These are phyloP conservation scores for Chironomus tepperi DNA, from an alignment of 1,140 invertebrate species.

Conservation along the genomic window DNA sequence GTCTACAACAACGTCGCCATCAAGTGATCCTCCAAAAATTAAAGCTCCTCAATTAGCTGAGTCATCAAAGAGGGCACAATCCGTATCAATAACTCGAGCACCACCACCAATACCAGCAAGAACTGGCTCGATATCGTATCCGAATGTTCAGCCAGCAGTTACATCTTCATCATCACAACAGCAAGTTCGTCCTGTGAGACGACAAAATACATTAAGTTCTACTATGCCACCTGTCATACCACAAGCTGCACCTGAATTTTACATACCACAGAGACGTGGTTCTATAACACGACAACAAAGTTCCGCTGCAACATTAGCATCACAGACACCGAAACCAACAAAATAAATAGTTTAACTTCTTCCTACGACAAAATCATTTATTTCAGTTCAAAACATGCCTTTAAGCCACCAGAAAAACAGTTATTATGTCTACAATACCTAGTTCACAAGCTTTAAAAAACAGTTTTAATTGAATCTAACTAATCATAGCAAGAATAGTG, in stretches of 20 bases:
- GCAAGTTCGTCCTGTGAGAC: conserved; percentile 33
- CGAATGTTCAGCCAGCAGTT: conserved; percentile 25
- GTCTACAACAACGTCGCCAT: conserved; percentile 19
- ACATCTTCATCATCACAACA: conserved; percentile 15
- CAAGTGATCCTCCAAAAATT: conserved; percentile 5
- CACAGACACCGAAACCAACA: neutral
- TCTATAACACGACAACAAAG: conserved; percentile 25
- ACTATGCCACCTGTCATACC: conserved; percentile 39
- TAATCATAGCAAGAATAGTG: too few species aligned
- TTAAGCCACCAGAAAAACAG: too few species aligned
- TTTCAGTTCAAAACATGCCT: too few species aligned
- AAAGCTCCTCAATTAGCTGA: conserved; percentile 32
- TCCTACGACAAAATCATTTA: too few species aligned
- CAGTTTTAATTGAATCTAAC: too few species aligned
- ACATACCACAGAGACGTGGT: conserved; percentile 44
- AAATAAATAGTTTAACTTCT: neutral
- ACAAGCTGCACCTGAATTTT: conserved; percentile 46
- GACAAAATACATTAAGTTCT: conserved; percentile 38
- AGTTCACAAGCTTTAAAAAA: too few species aligned
- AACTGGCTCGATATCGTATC: conserved; percentile 35
- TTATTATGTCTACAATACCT: too few species aligned
- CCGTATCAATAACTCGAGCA: conserved; percentile 35
- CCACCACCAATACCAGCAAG: conserved; percentile 40
- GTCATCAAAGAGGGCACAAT: conserved; percentile 34
- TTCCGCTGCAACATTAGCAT: neutral